Base-by-base conservation (phyloP, 2,888 invertebrate species). In the Tortricodes alternella region DNA sequence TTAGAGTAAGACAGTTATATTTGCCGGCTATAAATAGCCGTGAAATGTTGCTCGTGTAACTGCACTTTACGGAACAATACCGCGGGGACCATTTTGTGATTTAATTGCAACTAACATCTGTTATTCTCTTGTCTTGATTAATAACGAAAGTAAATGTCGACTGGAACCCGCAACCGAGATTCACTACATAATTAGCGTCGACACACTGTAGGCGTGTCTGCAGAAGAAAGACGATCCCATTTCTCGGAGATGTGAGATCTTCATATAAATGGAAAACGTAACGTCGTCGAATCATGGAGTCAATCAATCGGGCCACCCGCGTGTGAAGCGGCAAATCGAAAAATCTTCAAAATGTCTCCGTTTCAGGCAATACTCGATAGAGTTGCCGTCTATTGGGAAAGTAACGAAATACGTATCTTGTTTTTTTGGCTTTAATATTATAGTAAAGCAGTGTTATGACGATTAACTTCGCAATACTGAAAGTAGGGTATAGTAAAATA, bases 251-350 rank as follows among this genome's bases (percentile, higher is more conserved):
- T 77, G 73, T 72, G 73, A 77, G 73, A 81, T 83, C 79, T 83
- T 83, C 80, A 83, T 83, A 83, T 80, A 83, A 80, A 83, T 83
- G 79, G 80, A 70, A 78, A 81, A 76, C 75, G 78, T 77, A 71
- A 79, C 80, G 75, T 74, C 74, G 70, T 57, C 73, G 76, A 74
- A 73, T 77, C 76, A 72, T 65, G 63, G 70, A 83, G 81, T 81
- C 83, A 82, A 83, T 83, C 83, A 83, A 78, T 78, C 76, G 77
- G 71, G 71, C 62, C 77, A 74, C 68, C 78, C 79, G 82, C 69
- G 76, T 79, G 82, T 76, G 83, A 80, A 82, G 83, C 83, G 83
- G 78, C 78, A 83, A 83, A 83, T 83, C 81, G 83, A 81, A 83
- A 82, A 80, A 79, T 80, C 75, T 76, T 69, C 73, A 75, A 80